These are phyloP conservation scores for Chironomus striatipennis DNA, from an alignment of 1,140 invertebrate genomes.

Conservation along the genomic window DNA sequence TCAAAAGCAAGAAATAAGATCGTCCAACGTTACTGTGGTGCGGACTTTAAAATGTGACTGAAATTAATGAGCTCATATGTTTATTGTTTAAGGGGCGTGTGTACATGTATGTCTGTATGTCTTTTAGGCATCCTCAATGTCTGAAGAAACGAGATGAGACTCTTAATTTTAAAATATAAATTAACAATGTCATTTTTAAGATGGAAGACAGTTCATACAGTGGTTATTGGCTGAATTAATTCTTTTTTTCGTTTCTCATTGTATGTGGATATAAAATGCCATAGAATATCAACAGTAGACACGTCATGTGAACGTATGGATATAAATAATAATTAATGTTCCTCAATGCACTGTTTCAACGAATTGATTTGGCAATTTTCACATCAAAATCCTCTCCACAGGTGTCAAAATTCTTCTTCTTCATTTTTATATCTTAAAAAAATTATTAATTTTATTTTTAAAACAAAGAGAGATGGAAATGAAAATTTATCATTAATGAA, in stretches of 20 bases:
- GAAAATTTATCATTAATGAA: background rate
- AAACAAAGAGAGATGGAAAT: background rate
- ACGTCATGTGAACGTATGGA: too few species aligned
- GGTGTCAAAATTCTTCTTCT: background rate
- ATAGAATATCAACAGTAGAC: too few species aligned
- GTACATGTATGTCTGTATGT: background rate
- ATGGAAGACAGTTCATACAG: too few species aligned
- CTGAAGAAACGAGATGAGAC: background rate
- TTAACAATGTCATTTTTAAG: too few species aligned
- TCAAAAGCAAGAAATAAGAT: background rate
- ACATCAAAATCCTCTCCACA: background rate
- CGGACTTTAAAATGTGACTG: conserved; percentile 7
- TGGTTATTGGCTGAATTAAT: too few species aligned
- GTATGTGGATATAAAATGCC: too few species aligned
- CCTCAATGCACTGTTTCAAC: background rate
- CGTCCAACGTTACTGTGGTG: background rate
- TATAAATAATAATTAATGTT: conserved; percentile 14
- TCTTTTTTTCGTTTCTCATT: too few species aligned
- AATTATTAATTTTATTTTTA: background rate
- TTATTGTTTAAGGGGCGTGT: background rate
- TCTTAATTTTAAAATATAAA: too few species aligned
- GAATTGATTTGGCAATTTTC: conserved; percentile 7
- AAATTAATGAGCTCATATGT: conserved; percentile 9
- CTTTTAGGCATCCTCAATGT: background rate
- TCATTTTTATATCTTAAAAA: background rate